phyloP scores from a whole-genome alignment of 2,797 vertebrate species.

The Tapera naevia region DNA sequence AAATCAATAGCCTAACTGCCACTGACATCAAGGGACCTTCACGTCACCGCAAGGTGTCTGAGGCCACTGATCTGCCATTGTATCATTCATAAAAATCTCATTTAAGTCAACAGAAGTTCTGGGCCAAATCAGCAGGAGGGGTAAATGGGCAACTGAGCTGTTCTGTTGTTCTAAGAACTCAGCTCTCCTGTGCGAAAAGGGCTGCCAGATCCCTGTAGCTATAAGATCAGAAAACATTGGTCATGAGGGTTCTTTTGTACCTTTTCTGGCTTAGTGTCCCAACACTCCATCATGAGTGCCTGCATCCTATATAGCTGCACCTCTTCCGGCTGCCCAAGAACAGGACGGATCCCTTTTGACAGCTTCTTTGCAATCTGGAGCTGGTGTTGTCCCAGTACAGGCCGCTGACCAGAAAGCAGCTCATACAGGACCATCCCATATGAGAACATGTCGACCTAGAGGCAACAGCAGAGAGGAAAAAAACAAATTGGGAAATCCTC shows the following conservation, averaged over 20 bases:
- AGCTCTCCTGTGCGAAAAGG: background rate
- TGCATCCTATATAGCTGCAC: slow-evolving; percentile 91
- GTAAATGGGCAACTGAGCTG: background rate
- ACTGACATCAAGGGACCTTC: background rate
- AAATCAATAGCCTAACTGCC: slow-evolving; percentile 20
- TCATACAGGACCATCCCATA: slow-evolving; percentile 97
- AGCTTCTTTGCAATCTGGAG: slow-evolving; percentile 94
- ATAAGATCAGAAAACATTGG: fast-evolving
- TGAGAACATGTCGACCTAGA: slow-evolving; percentile 97
- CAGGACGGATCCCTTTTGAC: slow-evolving; percentile 90
- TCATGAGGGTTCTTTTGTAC: slow-evolving; percentile 62
- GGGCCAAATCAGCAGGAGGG: background rate
- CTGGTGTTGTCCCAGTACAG: slow-evolving; percentile 89
- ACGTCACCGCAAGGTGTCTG: background rate
- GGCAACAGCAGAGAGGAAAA: background rate
- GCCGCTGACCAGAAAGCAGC: slow-evolving; percentile 88
- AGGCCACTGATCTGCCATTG: background rate
- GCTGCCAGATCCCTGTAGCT: background rate
- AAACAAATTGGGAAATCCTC: background rate
- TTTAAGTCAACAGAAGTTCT: background rate
- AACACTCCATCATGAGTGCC: slow-evolving; percentile 88
- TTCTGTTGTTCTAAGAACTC: background rate
- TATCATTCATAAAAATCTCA: slow-evolving; percentile 11
- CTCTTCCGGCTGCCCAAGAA: slow-evolving; percentile 86
- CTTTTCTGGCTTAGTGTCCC: slow-evolving; percentile 97